Percentiles rank a stretch among this genome's conserved stretches.
These are phyloP conservation scores for Trachythela sp. DNA, from an alignment of 64 coral and sea anemone species.

Conservation along the genomic window DNA sequence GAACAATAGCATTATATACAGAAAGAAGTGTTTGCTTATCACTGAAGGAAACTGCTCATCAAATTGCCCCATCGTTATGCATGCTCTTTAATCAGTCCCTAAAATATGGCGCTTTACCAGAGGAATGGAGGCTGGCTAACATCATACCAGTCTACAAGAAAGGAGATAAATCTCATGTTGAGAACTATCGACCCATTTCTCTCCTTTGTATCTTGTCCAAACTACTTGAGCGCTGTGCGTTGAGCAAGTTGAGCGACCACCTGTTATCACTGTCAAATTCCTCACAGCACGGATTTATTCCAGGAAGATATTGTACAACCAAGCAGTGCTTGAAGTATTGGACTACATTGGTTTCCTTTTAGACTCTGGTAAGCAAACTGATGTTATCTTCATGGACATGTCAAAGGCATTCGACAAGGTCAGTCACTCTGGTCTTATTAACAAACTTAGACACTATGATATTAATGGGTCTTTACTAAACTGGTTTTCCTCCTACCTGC, in stretches of 20 bases:
- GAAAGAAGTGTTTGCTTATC: too few relatives aligned
- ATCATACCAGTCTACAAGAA: constrained; percentile 49
- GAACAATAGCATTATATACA: too few relatives aligned
- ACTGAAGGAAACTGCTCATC: constrained; percentile 55
- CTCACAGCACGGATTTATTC: not conserved
- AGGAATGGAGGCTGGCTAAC: constrained; percentile 42
- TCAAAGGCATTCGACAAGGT: not conserved
- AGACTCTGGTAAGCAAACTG: too few relatives aligned
- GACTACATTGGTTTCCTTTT: not conserved
- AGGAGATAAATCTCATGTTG: constrained; percentile 29
- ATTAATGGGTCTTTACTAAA: not conserved
- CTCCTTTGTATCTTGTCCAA: constrained; percentile 37
- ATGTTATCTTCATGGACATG: too few relatives aligned
- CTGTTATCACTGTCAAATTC: not conserved
- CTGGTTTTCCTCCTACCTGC: too few relatives aligned
- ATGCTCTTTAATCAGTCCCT: constrained; percentile 39
- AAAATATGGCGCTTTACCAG: not conserved
- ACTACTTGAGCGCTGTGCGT: constrained; percentile 39
- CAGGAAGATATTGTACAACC: not conserved
- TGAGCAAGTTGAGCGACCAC: not conserved
- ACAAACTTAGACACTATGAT: not conserved
- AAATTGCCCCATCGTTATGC: constrained; percentile 49
- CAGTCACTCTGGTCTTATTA: not conserved
- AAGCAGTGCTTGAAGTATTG: not conserved
- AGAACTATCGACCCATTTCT: constrained; percentile 51